Conservation (phyloP, 2,888 invertebrate species). For the Himalopsyche anomala region DNA sequence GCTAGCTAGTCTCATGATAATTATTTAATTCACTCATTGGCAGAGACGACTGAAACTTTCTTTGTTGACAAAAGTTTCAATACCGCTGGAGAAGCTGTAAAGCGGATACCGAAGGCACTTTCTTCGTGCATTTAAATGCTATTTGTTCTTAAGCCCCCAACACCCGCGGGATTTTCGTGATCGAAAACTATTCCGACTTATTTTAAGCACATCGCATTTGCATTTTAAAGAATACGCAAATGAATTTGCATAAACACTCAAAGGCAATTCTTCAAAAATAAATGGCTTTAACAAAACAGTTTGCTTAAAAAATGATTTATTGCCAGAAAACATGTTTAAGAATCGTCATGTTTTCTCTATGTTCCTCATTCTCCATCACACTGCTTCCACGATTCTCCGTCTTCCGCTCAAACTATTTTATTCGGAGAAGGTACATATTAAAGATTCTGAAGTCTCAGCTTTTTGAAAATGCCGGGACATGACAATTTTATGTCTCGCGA, state of each 20-base stretch:
- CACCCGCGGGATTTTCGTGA: constrained; percentile 15
- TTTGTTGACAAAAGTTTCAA: neutral
- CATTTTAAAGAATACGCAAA: constrained; percentile 38
- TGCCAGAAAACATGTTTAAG: neutral
- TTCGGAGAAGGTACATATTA: too few relatives aligned
- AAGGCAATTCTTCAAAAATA: neutral
- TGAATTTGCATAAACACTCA: constrained; percentile 16
- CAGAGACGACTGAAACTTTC: too few relatives aligned
- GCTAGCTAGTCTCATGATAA: too few relatives aligned
- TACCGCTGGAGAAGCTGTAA: neutral
- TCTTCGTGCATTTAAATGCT: constrained; percentile 48
- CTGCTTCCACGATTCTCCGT: too few relatives aligned
- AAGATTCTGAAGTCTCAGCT: too few relatives aligned
- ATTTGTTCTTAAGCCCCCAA: constrained; percentile 45
- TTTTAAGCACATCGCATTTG: constrained; percentile 31
- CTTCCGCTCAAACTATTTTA: too few relatives aligned
- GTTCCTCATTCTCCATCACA: too few relatives aligned
- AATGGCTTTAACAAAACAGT: neutral
- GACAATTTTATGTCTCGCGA: too few relatives aligned
- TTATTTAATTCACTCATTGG: too few relatives aligned
- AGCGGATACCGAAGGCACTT: constrained; percentile 37
- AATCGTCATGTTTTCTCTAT: too few relatives aligned
- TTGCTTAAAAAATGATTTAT: neutral
- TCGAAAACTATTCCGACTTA: constrained; percentile 39
- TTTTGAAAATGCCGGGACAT: too few relatives aligned